Evolutionary conservation across 2,888 invertebrate species (phyloP).

Genomic region (Elegia similella): DNA sequence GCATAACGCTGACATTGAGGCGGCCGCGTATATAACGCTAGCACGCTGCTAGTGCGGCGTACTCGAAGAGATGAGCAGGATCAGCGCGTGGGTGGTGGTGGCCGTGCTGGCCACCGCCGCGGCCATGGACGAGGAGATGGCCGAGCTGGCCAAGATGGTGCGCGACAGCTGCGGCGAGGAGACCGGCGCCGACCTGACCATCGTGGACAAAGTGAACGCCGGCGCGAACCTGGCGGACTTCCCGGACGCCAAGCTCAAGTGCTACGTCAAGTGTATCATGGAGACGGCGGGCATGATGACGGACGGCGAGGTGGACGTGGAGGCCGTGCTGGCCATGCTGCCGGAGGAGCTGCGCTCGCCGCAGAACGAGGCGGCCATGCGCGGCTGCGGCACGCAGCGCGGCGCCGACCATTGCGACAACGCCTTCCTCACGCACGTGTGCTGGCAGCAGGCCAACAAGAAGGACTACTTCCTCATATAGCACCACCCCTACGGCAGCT

Average conservation of each 20-base stretch:
- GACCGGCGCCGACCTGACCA: constrained; percentile 51
- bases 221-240: constrained; percentile 49
- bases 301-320: constrained; percentile 62
- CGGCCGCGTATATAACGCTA: constrained; percentile 36
- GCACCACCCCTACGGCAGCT: neutral
- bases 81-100: constrained; percentile 19
- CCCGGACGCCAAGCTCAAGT: constrained; percentile 58
- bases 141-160: constrained; percentile 62
- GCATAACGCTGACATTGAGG: constrained; percentile 35
- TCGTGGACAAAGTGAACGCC: constrained; percentile 54
- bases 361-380: constrained; percentile 43
- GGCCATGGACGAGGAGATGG: constrained; percentile 63
- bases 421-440: constrained; percentile 63
- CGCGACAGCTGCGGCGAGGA: constrained; percentile 61
- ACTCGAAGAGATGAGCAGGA: constrained; percentile 3
- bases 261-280: constrained; percentile 72
- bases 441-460: constrained; percentile 65
- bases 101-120: constrained; percentile 23
- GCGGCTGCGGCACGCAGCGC: constrained; percentile 54
- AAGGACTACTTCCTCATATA: constrained; percentile 63
- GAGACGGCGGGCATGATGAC: constrained; percentile 70
- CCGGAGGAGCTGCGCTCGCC: constrained; percentile 48
- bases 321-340: constrained; percentile 60
- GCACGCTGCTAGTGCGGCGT: constrained; percentile 10
- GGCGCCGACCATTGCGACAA: constrained; percentile 69